Evolutionary conservation across 2,113 vertebrate genomes (phyloP).

Genomic region (Tragelaphus strepsiceros): DNA sequence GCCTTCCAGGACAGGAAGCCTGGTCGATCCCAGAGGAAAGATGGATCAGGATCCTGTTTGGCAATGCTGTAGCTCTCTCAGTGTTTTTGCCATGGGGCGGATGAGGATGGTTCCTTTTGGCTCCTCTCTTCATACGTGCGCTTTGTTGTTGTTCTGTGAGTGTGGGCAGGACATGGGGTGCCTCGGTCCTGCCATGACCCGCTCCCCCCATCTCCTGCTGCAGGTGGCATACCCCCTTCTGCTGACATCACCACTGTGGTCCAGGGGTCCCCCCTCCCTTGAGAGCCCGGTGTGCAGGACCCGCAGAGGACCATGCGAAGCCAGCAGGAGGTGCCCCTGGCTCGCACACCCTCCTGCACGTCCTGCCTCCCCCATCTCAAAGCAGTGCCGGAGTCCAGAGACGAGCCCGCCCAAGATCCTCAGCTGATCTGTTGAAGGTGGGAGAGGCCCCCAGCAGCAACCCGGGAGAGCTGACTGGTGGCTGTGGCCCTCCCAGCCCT

Average conservation of each 20-base stretch:
- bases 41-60: not conserved
- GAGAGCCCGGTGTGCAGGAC: not conserved
- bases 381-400: not conserved
- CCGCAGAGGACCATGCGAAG: not conserved
- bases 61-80: not conserved
- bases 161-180: not conserved
- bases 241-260: no score
- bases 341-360: rapidly evolving
- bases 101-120: no score
- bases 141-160: not conserved
- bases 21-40: rapidly evolving
- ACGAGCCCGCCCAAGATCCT: not conserved
- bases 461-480: rapidly evolving
- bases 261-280: not conserved
- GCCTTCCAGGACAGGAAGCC: not conserved
- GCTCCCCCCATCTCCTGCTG: not conserved
- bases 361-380: not conserved
- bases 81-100: not conserved
- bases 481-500: not conserved
- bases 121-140: rapidly evolving
- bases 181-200: not conserved
- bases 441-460: not conserved
- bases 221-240: not conserved
- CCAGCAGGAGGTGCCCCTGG: no score
- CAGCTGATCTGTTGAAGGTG: not conserved